These are phyloP conservation scores for Agapostemon virescens DNA, from an alignment of 2,888 invertebrate species.

Conservation along the genomic window DNA sequence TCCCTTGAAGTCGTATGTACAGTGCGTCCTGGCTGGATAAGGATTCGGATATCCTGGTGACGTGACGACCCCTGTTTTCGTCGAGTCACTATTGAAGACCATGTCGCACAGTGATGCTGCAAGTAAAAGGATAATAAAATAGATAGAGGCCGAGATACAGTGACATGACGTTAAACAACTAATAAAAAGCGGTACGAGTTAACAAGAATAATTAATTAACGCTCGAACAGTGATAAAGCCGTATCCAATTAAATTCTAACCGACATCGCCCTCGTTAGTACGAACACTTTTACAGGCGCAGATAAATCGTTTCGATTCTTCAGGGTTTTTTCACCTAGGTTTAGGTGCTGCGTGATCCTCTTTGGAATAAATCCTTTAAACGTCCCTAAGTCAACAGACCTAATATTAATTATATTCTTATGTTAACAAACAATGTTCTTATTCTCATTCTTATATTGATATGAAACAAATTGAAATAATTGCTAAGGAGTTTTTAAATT, in stretches of 20 bases:
- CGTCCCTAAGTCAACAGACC: not conserved
- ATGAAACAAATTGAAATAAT: not conserved
- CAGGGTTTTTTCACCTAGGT: not conserved
- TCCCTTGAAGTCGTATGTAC: constrained; percentile 95
- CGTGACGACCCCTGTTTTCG: constrained; percentile 91
- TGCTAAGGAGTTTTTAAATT: not conserved
- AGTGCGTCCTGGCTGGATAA: constrained; percentile 90
- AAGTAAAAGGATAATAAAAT: constrained; percentile 77
- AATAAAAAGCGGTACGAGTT: constrained; percentile 10
- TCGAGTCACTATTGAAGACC: constrained; percentile 88
- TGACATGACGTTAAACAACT: constrained; percentile 21
- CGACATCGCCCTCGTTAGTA: constrained; percentile 33
- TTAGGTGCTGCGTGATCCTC: not conserved
- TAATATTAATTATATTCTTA: not conserved
- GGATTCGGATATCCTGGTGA: constrained; percentile 93
- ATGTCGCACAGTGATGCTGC: constrained; percentile 90
- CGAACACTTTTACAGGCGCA: constrained; percentile 19
- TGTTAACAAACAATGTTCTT: too few relatives aligned
- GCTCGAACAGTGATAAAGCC: constrained; percentile 34
- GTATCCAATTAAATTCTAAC: constrained; percentile 52
- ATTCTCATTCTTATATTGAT: not conserved
- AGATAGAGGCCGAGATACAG: not conserved
- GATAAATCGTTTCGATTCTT: constrained; percentile 35
- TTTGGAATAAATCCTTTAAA: not conserved
- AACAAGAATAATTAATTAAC: constrained; percentile 43